Evolutionary conservation across 2,888 invertebrate species (phyloP).

Genomic region (Aphodius granarius): DNA sequence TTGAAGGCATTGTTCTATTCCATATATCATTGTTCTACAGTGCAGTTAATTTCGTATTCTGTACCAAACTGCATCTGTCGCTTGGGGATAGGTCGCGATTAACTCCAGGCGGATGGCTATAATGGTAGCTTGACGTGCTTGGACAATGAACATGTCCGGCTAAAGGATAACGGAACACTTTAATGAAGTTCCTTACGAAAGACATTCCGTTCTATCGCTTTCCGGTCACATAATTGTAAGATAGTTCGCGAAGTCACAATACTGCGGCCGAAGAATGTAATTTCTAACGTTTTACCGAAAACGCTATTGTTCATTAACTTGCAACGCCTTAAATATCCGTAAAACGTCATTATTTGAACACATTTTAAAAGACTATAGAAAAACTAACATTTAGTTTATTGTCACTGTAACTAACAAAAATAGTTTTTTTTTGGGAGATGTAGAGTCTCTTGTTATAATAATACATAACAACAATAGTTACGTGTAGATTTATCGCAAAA

Average conservation of each 20-base stretch:
- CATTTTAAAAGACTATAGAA: no score
- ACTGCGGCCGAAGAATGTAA: no score
- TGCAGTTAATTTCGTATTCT: background rate
- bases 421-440: no score
- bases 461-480: no score
- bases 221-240: background rate
- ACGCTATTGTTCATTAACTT: no score
- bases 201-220: background rate
- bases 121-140: background rate
- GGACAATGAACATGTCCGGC: background rate
- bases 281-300: no score
- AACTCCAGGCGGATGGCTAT: background rate
- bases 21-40: background rate
- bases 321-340: no score
- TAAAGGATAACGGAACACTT: background rate
- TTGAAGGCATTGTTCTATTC: no score
- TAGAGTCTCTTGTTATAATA: no score
- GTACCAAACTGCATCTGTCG: background rate
- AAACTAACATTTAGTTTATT: no score
- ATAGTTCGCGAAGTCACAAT: background rate
- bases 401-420: no score
- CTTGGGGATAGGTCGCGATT: background rate
- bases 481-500: background rate
- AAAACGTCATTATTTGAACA: no score
- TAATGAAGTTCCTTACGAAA: background rate